phyloP scores from a whole-genome alignment of 2,888 invertebrate species.

The Pheosia tremula region DNA sequence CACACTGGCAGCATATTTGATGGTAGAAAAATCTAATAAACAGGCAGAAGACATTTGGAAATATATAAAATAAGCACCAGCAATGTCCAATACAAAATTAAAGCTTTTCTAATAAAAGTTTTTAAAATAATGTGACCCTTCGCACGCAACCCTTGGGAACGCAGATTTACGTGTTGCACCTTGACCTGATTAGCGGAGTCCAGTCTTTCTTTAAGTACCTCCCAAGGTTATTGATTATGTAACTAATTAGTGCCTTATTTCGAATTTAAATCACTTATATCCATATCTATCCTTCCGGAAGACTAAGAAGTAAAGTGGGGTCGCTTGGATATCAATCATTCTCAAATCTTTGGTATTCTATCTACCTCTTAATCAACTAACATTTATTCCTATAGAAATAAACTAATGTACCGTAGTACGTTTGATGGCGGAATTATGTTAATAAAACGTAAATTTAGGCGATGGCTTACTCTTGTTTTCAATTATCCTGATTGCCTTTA shows the following conservation, averaged over 20 bases:
- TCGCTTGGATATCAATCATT: too few relatives aligned
- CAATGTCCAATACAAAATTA: too few relatives aligned
- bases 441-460: neutral
- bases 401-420: neutral
- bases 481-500: neutral
- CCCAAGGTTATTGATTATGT: neutral
- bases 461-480: neutral
- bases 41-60: too few relatives aligned
- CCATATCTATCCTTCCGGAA: too few relatives aligned
- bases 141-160: neutral
- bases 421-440: neutral
- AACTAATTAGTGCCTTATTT: neutral
- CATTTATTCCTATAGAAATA: too few relatives aligned
- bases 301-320: neutral
- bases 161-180: neutral
- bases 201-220: neutral
- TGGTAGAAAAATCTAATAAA: too few relatives aligned
- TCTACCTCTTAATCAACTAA: too few relatives aligned
- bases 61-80: too few relatives aligned
- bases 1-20: too few relatives aligned
- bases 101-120: too few relatives aligned
- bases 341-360: too few relatives aligned
- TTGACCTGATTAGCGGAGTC: neutral
- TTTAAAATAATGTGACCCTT: neutral
- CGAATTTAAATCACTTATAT: neutral